Evolutionary conservation across 2,888 invertebrate species (phyloP).

Genomic region (Isotomurus palustris): DNA sequence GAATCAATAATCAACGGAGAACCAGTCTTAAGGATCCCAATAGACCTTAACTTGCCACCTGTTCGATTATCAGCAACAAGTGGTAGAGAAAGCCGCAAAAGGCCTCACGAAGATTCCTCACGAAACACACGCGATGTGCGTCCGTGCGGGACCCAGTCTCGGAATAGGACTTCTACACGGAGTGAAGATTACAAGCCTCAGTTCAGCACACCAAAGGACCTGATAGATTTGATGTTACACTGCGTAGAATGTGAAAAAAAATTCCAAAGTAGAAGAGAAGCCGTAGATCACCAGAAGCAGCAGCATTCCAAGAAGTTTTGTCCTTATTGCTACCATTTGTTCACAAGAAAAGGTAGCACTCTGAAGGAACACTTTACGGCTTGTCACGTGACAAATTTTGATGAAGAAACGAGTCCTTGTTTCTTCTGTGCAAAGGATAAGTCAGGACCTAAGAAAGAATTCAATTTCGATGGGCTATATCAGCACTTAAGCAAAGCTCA

Average conservation of each 20-base stretch:
- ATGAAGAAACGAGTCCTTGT: not conserved
- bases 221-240: not conserved
- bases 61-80: not conserved
- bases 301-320: not conserved
- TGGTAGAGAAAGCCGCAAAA: not conserved
- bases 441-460: not conserved
- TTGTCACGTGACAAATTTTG: not conserved
- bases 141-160: not conserved
- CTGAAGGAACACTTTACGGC: not conserved
- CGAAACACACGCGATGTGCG: not conserved
- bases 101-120: not conserved
- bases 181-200: not conserved
- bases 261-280: not conserved
- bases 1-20: not conserved
- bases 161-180: not conserved
- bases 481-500: not conserved
- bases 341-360: not conserved
- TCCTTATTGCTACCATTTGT: not conserved
- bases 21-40: not conserved
- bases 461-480: constrained; percentile 1
- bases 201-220: not conserved
- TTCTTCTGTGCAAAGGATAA: not conserved
- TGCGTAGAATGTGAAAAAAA: not conserved
- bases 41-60: not conserved
- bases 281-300: not conserved